These are phyloP conservation scores for Clistopyga incitator DNA, from an alignment of 2,888 invertebrate genomes.

Conservation along the genomic window DNA sequence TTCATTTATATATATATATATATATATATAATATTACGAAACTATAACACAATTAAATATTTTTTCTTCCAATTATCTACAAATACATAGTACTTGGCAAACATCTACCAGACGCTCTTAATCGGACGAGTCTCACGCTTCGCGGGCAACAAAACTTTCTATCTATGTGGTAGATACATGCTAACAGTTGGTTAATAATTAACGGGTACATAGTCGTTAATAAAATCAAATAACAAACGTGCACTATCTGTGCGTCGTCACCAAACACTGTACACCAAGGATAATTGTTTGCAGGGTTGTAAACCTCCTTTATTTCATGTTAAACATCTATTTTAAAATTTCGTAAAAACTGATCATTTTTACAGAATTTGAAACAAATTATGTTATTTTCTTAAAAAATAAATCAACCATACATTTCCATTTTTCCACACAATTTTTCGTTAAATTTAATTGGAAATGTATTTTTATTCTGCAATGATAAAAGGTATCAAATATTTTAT, in stretches of 20 bases:
- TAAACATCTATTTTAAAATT: no score
- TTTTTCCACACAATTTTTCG: no score
- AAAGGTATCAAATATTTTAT: no score
- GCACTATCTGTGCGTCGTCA: slow-evolving; percentile 51
- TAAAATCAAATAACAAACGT: slow-evolving; percentile 58
- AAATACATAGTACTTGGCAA: slow-evolving; percentile 63
- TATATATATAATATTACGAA: slow-evolving; percentile 33
- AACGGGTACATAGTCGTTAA: slow-evolving; percentile 51
- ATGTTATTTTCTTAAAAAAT: no score
- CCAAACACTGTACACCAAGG: slow-evolving; percentile 67
- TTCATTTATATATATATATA: slow-evolving; percentile 7
- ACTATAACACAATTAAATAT: slow-evolving; percentile 64
- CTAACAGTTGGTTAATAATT: slow-evolving; percentile 44
- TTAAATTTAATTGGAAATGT: no score
- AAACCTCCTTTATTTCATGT: no score
- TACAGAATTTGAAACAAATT: no score
- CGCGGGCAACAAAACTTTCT: slow-evolving; percentile 49
- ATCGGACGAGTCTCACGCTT: slow-evolving; percentile 27
- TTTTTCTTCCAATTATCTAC: slow-evolving; percentile 57
- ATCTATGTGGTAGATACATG: slow-evolving; percentile 38
- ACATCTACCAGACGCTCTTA: slow-evolving; percentile 46
- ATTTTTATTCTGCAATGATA: no score
- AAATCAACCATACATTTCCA: no score
- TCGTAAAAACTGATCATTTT: no score
- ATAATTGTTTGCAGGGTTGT: slow-evolving; percentile 57